Evolutionary conservation across 2,113 vertebrate genomes (phyloP).

Genomic region (Bubo scandiacus): DNA sequence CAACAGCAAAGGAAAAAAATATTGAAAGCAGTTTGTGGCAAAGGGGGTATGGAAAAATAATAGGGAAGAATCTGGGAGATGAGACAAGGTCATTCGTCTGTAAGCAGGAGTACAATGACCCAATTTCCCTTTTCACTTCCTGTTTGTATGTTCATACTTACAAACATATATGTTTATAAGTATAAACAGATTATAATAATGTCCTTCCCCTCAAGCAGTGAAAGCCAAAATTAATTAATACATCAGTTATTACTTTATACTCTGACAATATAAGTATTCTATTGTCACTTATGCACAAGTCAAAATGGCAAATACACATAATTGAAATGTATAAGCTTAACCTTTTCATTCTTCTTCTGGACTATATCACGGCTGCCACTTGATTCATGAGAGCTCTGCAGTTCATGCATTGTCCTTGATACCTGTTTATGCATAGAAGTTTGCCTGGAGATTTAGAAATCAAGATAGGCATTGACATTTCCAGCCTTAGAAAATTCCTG

Average conservation of each 20-base stretch:
- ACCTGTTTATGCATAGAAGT: background rate
- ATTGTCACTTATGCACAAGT: background rate
- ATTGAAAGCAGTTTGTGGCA: rapidly evolving
- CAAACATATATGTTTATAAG: background rate
- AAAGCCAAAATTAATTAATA: background rate
- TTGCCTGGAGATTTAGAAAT: slow-evolving; percentile 59
- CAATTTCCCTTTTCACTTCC: background rate
- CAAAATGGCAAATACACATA: background rate
- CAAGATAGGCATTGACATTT: slow-evolving; percentile 60
- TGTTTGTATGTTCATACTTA: background rate
- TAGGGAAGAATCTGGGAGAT: background rate
- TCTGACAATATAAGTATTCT: background rate
- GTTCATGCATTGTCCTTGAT: background rate
- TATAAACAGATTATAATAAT: background rate
- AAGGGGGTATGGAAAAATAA: background rate
- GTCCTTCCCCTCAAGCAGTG: background rate
- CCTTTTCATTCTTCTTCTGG: slow-evolving; percentile 30
- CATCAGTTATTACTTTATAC: background rate
- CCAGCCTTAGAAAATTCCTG: slow-evolving; percentile 58
- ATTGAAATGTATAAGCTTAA: background rate
- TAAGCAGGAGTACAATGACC: background rate
- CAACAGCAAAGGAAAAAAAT: background rate
- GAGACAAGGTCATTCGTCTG: background rate
- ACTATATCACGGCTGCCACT: background rate
- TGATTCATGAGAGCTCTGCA: slow-evolving; percentile 19